Evolutionary conservation across 2,113 vertebrate genomes (phyloP).

Genomic region (Ptychochromis oligacanthus): DNA sequence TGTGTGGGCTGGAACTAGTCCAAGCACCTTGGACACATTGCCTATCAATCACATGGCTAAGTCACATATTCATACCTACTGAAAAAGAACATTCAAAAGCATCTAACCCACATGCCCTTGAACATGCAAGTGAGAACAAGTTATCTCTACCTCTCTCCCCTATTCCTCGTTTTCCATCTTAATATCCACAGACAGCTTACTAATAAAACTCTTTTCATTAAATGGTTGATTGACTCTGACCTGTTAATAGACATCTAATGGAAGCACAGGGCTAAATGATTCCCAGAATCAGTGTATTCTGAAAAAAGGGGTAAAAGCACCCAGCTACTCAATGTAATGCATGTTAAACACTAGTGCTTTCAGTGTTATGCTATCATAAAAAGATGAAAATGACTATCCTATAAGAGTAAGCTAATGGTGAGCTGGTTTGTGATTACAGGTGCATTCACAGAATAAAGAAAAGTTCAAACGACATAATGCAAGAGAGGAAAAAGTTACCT

Average conservation of each 20-base stretch:
- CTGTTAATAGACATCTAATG: slow-evolving; percentile 21
- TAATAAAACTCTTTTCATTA: slow-evolving; percentile 16
- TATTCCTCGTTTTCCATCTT: not conserved
- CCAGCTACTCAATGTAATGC: slow-evolving; percentile 39
- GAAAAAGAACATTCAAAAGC: not conserved
- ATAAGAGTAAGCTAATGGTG: not conserved
- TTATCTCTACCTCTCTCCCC: not conserved
- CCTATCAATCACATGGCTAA: not conserved
- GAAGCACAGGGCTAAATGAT: slow-evolving; percentile 41
- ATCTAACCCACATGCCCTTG: not conserved
- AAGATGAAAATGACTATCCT: slow-evolving; percentile 54
- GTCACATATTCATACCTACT: not conserved
- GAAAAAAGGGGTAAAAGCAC: slow-evolving; percentile 23
- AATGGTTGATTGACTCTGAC: slow-evolving; percentile 28
- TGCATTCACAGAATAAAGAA: slow-evolving; percentile 32
- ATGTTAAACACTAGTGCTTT: slow-evolving; percentile 56
- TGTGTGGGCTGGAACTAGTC: not conserved
- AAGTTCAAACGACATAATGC: slow-evolving; percentile 27
- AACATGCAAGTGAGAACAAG: not conserved
- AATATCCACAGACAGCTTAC: not conserved
- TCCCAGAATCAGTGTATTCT: slow-evolving; percentile 43
- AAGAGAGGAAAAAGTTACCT: slow-evolving; percentile 36
- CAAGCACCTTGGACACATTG: not conserved
- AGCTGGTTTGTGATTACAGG: slow-evolving; percentile 17
- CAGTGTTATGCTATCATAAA: slow-evolving; percentile 47